A percentile compares a stretch with the other conserved stretches of the same genome.
Conservation (phyloP, 2,113 vertebrate genomes). For the Pelvicachromis taeniatus region DNA sequence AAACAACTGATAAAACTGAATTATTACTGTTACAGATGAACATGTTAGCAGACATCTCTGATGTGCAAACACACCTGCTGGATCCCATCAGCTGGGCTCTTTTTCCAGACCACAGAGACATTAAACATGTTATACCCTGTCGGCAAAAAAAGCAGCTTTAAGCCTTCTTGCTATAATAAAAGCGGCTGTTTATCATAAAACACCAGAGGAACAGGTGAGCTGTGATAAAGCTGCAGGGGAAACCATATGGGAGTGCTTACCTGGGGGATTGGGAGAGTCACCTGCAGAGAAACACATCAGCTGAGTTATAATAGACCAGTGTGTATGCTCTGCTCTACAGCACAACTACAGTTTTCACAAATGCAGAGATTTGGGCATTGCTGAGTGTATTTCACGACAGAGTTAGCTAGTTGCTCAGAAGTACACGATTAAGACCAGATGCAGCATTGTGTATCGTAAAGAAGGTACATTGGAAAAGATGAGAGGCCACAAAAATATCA, state of each 20-base stretch:
- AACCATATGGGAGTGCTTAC: conserved; percentile 41
- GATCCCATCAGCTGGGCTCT: conserved; percentile 20
- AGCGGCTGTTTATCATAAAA: neutral
- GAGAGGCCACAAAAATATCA: too few relatives aligned
- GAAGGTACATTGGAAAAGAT: too few relatives aligned
- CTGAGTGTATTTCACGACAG: neutral
- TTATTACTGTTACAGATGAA: neutral
- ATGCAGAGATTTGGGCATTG: neutral
- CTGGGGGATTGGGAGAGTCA: conserved; percentile 77
- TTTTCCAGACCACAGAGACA: conserved; percentile 71
- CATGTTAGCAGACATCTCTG: neutral
- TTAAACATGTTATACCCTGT: conserved; percentile 77
- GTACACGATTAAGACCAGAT: too few relatives aligned
- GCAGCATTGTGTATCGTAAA: too few relatives aligned
- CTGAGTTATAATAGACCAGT: neutral
- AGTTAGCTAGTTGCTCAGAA: neutral
- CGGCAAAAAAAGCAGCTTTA: neutral
- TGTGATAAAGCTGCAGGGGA: neutral
- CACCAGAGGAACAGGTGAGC: neutral
- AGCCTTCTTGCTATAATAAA: neutral
- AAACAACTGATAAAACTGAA: neutral
- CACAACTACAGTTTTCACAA: neutral
- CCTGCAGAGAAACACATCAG: conserved; percentile 57
- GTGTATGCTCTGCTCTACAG: neutral
- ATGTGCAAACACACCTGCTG: conserved; percentile 49